Conservation (phyloP, 2,888 invertebrate genomes). For the Dasypogon diadema region DNA sequence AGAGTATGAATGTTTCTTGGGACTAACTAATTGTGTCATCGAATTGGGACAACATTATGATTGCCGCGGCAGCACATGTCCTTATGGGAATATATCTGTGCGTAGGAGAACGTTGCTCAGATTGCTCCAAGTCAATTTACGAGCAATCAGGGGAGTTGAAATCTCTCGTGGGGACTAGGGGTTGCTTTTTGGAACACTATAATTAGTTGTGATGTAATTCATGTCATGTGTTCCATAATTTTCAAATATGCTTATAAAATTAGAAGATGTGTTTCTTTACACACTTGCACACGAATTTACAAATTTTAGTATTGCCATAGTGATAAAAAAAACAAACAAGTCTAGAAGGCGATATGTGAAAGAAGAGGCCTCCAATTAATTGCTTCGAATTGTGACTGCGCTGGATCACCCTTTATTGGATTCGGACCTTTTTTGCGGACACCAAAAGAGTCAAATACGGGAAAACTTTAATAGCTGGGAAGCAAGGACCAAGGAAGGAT, state of each 20-base stretch:
- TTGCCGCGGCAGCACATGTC: constrained; percentile 42
- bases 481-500: no score
- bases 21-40: constrained; percentile 49
- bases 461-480: no score
- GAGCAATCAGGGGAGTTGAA: constrained; percentile 17
- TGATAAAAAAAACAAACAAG: no score
- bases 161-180: neutral
- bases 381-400: no score
- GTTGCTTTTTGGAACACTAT: neutral
- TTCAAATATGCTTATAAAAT: neutral
- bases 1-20: constrained; percentile 20
- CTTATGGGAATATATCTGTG: neutral
- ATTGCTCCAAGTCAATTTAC: constrained; percentile 39
- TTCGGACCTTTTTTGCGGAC: no score
- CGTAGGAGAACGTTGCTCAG: constrained; percentile 2
- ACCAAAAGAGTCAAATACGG: no score
- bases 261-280: no score
- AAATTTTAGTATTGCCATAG: no score
- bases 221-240: constrained; percentile 12
- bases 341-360: no score
- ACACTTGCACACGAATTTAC: no score
- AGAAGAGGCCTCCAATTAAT: no score
- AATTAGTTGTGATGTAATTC: constrained; percentile 42
- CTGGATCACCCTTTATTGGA: no score
- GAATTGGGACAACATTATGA: constrained; percentile 49